Conservation (phyloP, 2,113 vertebrate genomes). For the Cyprinodon tularosa region DNA sequence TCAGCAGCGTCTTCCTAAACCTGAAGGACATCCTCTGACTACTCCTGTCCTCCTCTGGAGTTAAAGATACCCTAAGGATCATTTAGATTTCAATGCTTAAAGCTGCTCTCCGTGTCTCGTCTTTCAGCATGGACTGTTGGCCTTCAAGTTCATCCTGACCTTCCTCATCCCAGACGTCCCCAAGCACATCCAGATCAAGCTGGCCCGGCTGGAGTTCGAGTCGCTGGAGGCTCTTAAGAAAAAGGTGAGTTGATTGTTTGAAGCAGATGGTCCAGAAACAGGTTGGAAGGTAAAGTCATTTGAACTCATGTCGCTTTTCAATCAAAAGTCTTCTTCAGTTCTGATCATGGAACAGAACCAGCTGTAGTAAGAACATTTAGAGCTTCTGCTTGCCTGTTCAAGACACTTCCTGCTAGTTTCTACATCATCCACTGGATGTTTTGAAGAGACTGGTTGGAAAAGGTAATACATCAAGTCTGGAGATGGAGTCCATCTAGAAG, state of each 20-base stretch:
- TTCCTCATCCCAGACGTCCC: slow-evolving; percentile 95
- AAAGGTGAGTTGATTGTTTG: slow-evolving; percentile 82
- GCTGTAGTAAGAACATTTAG: too few relatives aligned
- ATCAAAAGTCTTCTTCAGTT: background rate
- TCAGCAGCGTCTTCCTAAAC: too few relatives aligned
- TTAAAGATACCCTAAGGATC: background rate
- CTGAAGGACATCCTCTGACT: too few relatives aligned
- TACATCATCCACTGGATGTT: background rate
- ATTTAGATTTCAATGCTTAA: background rate
- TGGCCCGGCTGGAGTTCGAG: slow-evolving; percentile 91
- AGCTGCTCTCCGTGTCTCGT: background rate
- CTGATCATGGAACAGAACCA: background rate
- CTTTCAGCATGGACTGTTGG: slow-evolving; percentile 88
- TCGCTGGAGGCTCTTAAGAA: slow-evolving; percentile 94
- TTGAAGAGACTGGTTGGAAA: too few relatives aligned
- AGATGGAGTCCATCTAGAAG: too few relatives aligned
- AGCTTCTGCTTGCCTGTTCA: too few relatives aligned
- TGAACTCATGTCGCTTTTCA: background rate
- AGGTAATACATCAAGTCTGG: too few relatives aligned
- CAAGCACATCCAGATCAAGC: slow-evolving; percentile 86
- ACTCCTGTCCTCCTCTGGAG: too few relatives aligned
- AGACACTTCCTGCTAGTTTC: too few relatives aligned
- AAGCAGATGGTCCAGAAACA: background rate
- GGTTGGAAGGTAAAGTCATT: too few relatives aligned
- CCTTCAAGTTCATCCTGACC: slow-evolving; percentile 90